Evolutionary conservation across 53 echinoderm and acorn worm genomes (phyloP).

Genomic region (Temnopleurus reevesii): DNA sequence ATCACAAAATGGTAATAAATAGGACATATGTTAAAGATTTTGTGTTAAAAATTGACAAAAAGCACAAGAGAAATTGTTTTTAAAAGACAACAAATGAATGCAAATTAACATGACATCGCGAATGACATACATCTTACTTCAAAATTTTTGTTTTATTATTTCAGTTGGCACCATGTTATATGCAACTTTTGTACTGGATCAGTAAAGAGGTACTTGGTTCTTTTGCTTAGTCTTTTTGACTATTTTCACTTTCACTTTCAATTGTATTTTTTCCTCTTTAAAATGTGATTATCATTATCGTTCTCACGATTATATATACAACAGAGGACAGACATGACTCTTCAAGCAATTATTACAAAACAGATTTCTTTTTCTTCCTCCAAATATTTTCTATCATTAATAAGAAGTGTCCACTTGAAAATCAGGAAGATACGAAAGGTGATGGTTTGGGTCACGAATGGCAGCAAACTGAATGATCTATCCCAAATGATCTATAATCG

Average conservation of each 20-base stretch:
- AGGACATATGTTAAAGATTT: conserved; percentile 9
- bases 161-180: conserved; percentile 36
- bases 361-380: neutral
- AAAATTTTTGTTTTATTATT: conserved; percentile 18
- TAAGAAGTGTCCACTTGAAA: neutral
- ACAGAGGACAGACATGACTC: neutral
- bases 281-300: neutral
- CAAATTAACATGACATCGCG: conserved; percentile 5
- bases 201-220: conserved; percentile 42
- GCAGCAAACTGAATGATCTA: conserved; percentile 5
- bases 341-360: neutral
- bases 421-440: neutral
- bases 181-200: conserved; percentile 39
- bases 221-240: neutral
- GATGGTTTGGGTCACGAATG: neutral
- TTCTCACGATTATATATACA: conserved; percentile 6
- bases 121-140: neutral
- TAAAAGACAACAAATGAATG: conserved; percentile 3
- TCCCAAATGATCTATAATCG: no score
- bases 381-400: neutral
- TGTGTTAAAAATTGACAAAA: conserved; percentile 23
- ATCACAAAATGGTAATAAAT: conserved; percentile 36
- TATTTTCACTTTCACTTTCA: conserved; percentile 10
- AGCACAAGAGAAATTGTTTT: neutral
- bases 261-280: neutral